Evolutionary conservation across 1,140 invertebrate genomes (phyloP).

Genomic region (Galleria mellonella): DNA sequence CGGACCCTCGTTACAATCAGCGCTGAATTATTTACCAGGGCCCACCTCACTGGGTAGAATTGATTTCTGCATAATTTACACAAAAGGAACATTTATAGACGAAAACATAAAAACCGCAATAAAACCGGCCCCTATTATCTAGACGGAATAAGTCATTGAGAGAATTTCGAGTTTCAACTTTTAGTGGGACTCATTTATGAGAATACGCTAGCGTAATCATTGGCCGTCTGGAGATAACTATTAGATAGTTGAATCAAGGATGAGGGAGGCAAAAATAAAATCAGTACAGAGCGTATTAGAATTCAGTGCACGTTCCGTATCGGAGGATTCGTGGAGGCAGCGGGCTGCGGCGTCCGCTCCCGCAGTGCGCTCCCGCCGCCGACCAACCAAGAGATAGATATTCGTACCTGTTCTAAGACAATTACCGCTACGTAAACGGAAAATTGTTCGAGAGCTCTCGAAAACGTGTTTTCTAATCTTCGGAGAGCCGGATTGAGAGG

Average conservation of each 20-base stretch:
- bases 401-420: conserved; percentile 57
- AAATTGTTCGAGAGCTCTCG: conserved; percentile 58
- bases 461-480: conserved; percentile 63
- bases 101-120: conserved; percentile 27
- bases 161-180: conserved; percentile 17
- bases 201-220: conserved; percentile 12
- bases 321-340: conserved; percentile 40
- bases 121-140: conserved; percentile 20
- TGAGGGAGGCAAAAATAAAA: conserved; percentile 65
- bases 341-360: conserved; percentile 37
- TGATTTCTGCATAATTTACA: conserved; percentile 61
- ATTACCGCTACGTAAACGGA: conserved; percentile 68
- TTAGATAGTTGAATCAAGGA: conserved; percentile 65
- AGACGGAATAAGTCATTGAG: conserved; percentile 4
- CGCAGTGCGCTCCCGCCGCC: conserved; percentile 45
- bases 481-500: conserved; percentile 26
- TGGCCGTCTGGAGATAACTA: conserved; percentile 34
- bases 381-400: conserved; percentile 35
- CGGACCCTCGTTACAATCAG: conserved; percentile 53
- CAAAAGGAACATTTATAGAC: conserved; percentile 27
- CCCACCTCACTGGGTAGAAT: conserved; percentile 42
- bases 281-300: conserved; percentile 60
- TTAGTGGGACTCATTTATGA: conserved; percentile 5
- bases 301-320: conserved; percentile 61
- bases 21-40: conserved; percentile 56